These are phyloP conservation scores for Desmodus rotundus DNA, from an alignment of 2,113 vertebrate genomes.

Conservation along the genomic window DNA sequence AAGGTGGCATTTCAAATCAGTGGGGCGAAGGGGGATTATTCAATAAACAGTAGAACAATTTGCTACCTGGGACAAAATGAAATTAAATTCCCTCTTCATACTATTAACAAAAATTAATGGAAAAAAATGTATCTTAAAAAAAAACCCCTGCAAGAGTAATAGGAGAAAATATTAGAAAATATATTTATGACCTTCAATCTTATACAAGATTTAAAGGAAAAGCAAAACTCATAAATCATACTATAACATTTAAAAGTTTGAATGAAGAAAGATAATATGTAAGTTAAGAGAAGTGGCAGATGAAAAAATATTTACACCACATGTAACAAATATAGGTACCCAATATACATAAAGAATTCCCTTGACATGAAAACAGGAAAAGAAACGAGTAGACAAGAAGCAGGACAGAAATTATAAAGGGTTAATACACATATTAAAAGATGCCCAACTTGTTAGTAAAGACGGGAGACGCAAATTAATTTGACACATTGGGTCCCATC, in stretches of 20 bases:
- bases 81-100: neutral
- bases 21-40: neutral
- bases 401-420: neutral
- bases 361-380: neutral
- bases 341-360: neutral
- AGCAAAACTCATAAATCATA: neutral
- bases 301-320: neutral
- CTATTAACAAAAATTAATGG: constrained; percentile 2
- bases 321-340: neutral
- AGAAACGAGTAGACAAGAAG: neutral
- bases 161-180: neutral
- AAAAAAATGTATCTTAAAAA: neutral
- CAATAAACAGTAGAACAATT: neutral
- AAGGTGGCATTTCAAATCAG: neutral
- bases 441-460: neutral
- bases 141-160: neutral
- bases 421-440: neutral
- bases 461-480: neutral
- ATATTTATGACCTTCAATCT: neutral
- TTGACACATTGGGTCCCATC: neutral
- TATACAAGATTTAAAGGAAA: neutral
- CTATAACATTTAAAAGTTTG: neutral
- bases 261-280: neutral
- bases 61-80: neutral
- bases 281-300: neutral